Base-by-base conservation (phyloP, 1,140 invertebrate species). In the Ectropis grisescens region DNA sequence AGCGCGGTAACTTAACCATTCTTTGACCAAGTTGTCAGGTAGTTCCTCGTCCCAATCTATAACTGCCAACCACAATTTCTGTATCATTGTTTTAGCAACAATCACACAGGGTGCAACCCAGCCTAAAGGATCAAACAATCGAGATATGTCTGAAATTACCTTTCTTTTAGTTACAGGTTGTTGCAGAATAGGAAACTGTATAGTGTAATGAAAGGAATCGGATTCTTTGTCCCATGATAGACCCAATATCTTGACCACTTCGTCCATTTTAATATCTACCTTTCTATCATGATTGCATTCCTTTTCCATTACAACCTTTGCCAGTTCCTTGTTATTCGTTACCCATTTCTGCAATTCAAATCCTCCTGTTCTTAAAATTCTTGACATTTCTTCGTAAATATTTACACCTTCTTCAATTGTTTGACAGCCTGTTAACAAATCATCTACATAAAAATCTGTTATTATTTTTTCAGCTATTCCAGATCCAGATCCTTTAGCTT, bases 371-470 rank as follows among this genome's bases (percentile, higher is more conserved):
- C 2, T 8, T 11, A 35, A 11, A 11, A 35, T 11, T 13, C 11
- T 13, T 6, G 1, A 27, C 13, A 35, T 15, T 15, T 35, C 24
- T 5, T 35, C 15, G 7, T 14, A 15, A 2, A 27, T 14, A 11
- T 16, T 15, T 28, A 35, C 10, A 1, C 12, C 33, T 27, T 31
- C 13, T 12, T 31, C 13, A 16, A 26, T 22, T 11, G 29, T 25
- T 15, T 23, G 10, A 16, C 19, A 26, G 6, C 36, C 36, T 15
- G 29, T 26, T 19, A 38, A 25, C 2, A 24, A 26, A 24, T 42
- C 40, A 33, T 42, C 40, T 8, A 42, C 25, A 28, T 42, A 42
- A 37, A 32, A 37, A 23, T 42, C 33, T 3, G n/a, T 24, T 12
- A 29, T 41, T 34, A 35, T 2, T 34, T 15, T 34, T 34, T 35